Evolutionary conservation across 2,888 invertebrate species (phyloP).

Genomic region (Hirtodrosophila alboralis): DNA sequence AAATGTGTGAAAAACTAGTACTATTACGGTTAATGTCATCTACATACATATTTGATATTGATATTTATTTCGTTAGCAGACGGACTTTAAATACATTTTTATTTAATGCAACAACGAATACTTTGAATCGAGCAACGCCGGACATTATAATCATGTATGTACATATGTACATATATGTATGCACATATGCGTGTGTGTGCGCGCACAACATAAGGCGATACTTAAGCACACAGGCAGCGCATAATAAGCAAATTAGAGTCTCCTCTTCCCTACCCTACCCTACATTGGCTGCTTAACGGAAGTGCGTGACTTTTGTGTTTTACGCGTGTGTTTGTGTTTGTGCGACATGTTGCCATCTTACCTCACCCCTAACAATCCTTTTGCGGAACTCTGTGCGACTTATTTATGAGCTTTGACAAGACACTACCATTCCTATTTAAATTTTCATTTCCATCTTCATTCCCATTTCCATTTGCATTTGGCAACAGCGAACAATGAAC

Average conservation of each 20-base stretch:
- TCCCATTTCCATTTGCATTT: constrained; percentile 27
- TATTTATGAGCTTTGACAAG: constrained; percentile 53
- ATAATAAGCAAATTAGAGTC: constrained; percentile 57
- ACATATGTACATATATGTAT: constrained; percentile 7
- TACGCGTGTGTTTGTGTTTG: constrained; percentile 61
- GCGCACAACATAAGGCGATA: constrained; percentile 21
- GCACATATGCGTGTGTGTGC: constrained; percentile 8
- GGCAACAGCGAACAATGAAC: constrained; percentile 47
- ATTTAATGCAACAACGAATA: no score
- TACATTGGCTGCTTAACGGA: constrained; percentile 47
- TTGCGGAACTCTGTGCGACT: constrained; percentile 61
- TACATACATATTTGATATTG: no score
- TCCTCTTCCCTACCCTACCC: neutral
- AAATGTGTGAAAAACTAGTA: no score
- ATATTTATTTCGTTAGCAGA: no score
- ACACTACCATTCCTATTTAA: constrained; percentile 38
- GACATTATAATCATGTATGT: no score
- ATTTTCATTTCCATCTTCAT: no score
- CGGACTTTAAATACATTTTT: no score
- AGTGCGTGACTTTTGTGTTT: constrained; percentile 73
- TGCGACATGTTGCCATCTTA: constrained; percentile 50
- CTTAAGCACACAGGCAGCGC: constrained; percentile 35
- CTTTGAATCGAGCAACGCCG: no score
- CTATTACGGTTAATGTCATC: no score
- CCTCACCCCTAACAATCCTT: constrained; percentile 28